Evolutionary conservation across 2,113 vertebrate species (phyloP).

Genomic region (Coracopsis vasa): DNA sequence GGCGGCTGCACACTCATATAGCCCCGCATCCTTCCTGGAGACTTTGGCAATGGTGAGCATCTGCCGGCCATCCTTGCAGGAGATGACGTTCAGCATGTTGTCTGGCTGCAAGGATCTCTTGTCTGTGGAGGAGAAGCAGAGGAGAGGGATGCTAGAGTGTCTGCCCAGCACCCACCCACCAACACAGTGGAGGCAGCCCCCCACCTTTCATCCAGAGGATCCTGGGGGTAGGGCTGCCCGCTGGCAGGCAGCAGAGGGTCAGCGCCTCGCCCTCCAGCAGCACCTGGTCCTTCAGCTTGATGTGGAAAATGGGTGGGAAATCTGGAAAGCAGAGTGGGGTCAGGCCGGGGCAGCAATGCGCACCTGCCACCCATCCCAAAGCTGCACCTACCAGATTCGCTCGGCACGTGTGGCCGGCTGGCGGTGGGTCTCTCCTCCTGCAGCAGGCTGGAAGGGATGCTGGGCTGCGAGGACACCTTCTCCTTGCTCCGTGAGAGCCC

Average conservation of each 20-base stretch:
- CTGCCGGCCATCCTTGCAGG: slow-evolving; percentile 93
- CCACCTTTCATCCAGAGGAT: slow-evolving; percentile 95
- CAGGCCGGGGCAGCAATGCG: background rate
- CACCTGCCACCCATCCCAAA: accelerated
- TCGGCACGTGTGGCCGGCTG: slow-evolving; percentile 78
- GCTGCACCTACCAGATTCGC: slow-evolving; percentile 83
- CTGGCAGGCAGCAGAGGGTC: slow-evolving; percentile 94
- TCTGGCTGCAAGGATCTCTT: slow-evolving; percentile 86
- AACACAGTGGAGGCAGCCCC: background rate
- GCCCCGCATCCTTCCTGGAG: slow-evolving; percentile 87
- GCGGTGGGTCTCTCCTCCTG: slow-evolving; percentile 78
- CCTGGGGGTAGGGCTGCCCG: slow-evolving; percentile 88
- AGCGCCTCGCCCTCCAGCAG: slow-evolving; percentile 93
- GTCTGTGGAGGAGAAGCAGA: slow-evolving; percentile 72
- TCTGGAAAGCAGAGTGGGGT: slow-evolving; percentile 71
- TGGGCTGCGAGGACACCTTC: slow-evolving; percentile 88
- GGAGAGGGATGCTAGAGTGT: background rate
- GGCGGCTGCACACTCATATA: slow-evolving; percentile 92
- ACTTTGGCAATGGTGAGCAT: slow-evolving; percentile 91
- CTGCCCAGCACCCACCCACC: accelerated
- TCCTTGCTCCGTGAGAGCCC: slow-evolving; percentile 85
- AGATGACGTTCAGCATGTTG: slow-evolving; percentile 81
- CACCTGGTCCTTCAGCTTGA: slow-evolving; percentile 96
- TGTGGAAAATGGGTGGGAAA: slow-evolving; percentile 95
- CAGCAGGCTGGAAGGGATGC: slow-evolving; percentile 84